Evolutionary conservation across 1,140 invertebrate species (phyloP).

Genomic region (Gonatopus flavifemur): DNA sequence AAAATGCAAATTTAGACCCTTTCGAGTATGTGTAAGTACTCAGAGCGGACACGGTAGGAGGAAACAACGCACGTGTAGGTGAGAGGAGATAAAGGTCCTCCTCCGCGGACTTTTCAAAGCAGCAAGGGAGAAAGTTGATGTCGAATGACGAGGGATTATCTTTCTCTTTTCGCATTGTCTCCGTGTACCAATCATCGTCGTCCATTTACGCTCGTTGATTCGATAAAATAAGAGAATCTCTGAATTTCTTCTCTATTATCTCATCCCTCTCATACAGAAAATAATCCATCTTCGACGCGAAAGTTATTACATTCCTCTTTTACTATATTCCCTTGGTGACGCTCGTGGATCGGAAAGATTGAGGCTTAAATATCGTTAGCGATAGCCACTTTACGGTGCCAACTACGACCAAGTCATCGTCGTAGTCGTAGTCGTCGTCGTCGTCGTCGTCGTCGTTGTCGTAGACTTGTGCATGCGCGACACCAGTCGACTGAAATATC

Average conservation of each 20-base stretch:
- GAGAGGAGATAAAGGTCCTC: conserved; percentile 6
- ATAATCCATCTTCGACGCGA: conserved; percentile 20
- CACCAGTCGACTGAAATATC: conserved; percentile 55
- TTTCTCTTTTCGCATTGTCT: conserved; percentile 8
- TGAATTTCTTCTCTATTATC: conserved; percentile 15
- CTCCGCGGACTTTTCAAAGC: too few species aligned
- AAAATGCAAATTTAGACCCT: conserved; percentile 62
- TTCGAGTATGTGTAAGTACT: too few species aligned
- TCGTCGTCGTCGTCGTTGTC: too few species aligned
- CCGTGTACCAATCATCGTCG: conserved; percentile 38
- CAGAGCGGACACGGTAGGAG: too few species aligned
- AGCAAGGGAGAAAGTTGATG: too few species aligned
- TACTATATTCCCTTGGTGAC: neutral
- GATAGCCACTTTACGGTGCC: conserved; percentile 23
- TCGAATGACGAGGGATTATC: conserved; percentile 4
- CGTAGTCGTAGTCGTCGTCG: too few species aligned
- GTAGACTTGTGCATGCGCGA: conserved; percentile 25
- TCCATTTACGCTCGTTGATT: conserved; percentile 54
- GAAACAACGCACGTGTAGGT: neutral
- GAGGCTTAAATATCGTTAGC: conserved; percentile 15
- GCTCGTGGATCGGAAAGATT: too few species aligned
- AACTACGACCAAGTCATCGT: too few species aligned
- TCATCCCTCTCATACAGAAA: conserved; percentile 26
- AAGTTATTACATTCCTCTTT: conserved; percentile 1
- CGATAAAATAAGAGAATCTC: conserved; percentile 50